Evolutionary conservation across 2,797 vertebrate species (phyloP).

Genomic region (Sebastes trivittatus): DNA sequence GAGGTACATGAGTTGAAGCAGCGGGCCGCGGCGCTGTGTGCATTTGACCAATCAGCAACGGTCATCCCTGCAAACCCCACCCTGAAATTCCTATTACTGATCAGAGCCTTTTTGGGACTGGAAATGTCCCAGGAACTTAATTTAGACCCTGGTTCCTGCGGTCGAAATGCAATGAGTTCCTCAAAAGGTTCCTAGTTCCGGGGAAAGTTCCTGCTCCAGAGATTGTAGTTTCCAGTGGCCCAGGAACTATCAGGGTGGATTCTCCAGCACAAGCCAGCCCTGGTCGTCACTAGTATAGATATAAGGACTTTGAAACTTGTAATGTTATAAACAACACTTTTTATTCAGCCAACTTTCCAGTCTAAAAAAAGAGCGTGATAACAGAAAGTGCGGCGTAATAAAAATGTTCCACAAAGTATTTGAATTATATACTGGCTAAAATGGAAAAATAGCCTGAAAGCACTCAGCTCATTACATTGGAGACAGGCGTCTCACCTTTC

Average conservation of each 20-base stretch:
- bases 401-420: background rate
- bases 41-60: no score
- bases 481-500: background rate
- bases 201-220: background rate
- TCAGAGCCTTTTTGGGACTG: no score
- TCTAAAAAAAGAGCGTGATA: background rate
- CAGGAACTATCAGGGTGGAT: background rate
- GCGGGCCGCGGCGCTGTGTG: no score
- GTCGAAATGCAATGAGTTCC: no score
- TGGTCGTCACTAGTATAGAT: background rate
- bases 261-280: background rate
- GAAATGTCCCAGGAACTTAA: no score
- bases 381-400: background rate
- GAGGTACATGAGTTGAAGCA: no score
- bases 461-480: background rate
- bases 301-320: background rate
- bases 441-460: background rate
- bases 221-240: background rate
- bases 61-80: no score
- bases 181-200: no score
- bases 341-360: background rate
- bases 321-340: background rate
- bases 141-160: no score
- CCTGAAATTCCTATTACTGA: no score
- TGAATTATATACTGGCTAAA: background rate